Percentiles rank a stretch among this genome's conserved stretches.
Conservation (phyloP, 2,797 vertebrate genomes). For the Emydoidea blandingii region DNA sequence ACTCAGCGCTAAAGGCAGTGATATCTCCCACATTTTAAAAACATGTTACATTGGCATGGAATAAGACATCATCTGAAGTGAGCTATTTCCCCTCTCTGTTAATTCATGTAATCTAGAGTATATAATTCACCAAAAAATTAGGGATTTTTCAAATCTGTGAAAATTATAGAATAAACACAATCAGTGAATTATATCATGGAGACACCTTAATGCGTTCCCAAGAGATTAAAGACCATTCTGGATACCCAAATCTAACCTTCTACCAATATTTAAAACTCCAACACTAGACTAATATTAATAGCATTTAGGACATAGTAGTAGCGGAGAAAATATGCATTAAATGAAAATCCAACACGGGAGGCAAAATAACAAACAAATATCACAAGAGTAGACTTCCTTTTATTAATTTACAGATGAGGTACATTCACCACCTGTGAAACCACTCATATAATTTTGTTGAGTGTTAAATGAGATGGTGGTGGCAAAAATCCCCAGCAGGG, state of each 20-base stretch:
- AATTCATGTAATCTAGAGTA: neutral
- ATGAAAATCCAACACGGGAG: neutral
- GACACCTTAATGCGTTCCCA: neutral
- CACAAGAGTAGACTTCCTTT: neutral
- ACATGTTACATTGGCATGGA: neutral
- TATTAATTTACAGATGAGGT: neutral
- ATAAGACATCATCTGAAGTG: neutral
- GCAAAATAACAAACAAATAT: slow-evolving; percentile 5
- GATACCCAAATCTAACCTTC: neutral
- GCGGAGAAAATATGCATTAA: neutral
- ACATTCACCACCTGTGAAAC: neutral
- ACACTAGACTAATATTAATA: neutral
- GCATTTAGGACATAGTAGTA: neutral
- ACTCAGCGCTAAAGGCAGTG: neutral
- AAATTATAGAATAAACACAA: neutral
- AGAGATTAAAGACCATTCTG: neutral
- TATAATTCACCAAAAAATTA: neutral
- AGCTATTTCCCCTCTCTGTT: neutral
- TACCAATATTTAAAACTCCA: slow-evolving; percentile 13
- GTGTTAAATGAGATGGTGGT: slow-evolving; percentile 37
- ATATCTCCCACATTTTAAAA: neutral
- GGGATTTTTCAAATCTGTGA: neutral
- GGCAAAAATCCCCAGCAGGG: slow-evolving; percentile 26
- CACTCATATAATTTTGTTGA: neutral
- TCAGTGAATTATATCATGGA: neutral